phyloP scores from a whole-genome alignment of 2,888 invertebrate species.

The Adineta ricciae region DNA sequence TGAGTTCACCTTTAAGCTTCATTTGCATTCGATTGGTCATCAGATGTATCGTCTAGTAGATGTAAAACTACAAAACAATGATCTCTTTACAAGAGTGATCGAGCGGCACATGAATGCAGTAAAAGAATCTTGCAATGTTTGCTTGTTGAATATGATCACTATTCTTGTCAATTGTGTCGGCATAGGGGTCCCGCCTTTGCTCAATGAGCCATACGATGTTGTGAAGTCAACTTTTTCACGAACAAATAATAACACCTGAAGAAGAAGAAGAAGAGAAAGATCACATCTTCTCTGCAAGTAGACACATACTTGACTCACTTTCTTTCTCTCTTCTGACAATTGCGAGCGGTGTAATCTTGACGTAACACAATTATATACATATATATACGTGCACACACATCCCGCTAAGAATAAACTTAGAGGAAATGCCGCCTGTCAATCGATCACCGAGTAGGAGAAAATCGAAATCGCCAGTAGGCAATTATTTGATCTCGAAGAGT shows the following conservation, averaged over 20 bases:
- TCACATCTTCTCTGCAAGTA: background rate
- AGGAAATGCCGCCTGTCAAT: background rate
- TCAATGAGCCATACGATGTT: constrained; percentile 4
- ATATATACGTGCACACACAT: background rate
- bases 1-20: background rate
- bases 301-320: constrained; percentile 9
- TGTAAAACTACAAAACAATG: background rate
- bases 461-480: background rate
- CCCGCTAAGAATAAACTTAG: background rate
- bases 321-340: background rate
- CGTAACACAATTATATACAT: constrained; percentile 1
- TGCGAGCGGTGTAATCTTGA: background rate
- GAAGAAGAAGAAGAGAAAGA: constrained; percentile 9
- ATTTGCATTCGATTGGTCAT: background rate
- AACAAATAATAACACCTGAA: constrained; percentile 15
- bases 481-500: background rate
- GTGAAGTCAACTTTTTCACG: constrained; percentile 7
- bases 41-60: background rate
- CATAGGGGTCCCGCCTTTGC: constrained; percentile 9
- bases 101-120: background rate
- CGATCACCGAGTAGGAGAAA: background rate
- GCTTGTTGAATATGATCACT: background rate
- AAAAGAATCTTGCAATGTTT: background rate
- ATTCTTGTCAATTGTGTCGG: background rate
- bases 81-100: constrained; percentile 12